phyloP scores from a whole-genome alignment of 1,140 invertebrate species.

The Callitettix versicolor region DNA sequence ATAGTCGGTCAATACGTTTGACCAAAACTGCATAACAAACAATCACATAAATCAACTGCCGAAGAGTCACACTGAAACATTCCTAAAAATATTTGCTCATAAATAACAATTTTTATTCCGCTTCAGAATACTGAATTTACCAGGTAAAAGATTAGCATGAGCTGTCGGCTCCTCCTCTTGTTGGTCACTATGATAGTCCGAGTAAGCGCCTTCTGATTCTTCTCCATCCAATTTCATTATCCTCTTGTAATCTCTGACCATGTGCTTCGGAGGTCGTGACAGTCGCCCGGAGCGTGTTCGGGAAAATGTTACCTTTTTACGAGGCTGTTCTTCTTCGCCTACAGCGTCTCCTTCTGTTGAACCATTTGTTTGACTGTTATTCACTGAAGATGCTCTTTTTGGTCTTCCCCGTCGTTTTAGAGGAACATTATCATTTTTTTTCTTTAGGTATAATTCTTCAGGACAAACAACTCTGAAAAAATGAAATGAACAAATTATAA shows the following conservation, averaged over 20 bases:
- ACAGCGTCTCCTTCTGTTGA: not conserved
- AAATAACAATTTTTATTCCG: too few relatives aligned
- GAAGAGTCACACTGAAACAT: too few relatives aligned
- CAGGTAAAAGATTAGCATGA: constrained; percentile 19
- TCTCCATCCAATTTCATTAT: constrained; percentile 50
- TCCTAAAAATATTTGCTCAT: too few relatives aligned
- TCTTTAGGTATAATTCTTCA: constrained; percentile 5
- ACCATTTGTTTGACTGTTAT: not conserved
- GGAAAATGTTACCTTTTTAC: not conserved
- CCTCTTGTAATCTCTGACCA: constrained; percentile 56
- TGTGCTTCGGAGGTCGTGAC: constrained; percentile 52
- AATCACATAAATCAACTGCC: too few relatives aligned
- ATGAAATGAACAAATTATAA: too few relatives aligned
- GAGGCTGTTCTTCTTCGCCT: not conserved
- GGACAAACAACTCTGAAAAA: constrained; percentile 4
- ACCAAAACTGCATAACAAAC: too few relatives aligned
- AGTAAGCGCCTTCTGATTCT: constrained; percentile 54
- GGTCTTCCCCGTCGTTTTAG: not conserved
- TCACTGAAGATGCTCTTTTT: not conserved
- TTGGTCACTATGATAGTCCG: constrained; percentile 44
- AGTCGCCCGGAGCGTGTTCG: constrained; percentile 38
- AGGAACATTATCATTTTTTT: constrained; percentile 4
- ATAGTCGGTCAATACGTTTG: too few relatives aligned
- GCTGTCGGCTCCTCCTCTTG: constrained; percentile 2
- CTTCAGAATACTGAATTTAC: too few relatives aligned